These are phyloP conservation scores for Temnothorax longispinosus DNA, from an alignment of 1,140 invertebrate genomes.

Conservation along the genomic window DNA sequence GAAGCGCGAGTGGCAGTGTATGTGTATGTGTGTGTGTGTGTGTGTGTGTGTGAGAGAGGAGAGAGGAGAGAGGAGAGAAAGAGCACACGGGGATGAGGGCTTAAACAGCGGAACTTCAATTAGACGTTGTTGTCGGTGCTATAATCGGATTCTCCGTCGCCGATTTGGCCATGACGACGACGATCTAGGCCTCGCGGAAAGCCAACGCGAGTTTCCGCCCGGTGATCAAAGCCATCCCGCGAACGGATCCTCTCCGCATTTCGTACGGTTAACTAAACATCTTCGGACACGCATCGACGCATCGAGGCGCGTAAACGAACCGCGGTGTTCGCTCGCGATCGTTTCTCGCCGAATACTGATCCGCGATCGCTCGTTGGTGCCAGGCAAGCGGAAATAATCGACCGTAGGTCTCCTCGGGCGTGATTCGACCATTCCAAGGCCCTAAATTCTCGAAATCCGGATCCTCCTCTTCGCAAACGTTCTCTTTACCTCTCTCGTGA, in stretches of 20 bases:
- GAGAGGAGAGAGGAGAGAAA: not conserved
- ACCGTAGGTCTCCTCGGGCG: not conserved
- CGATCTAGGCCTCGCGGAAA: constrained; percentile 30
- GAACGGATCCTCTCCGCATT: constrained; percentile 55
- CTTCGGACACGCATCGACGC: constrained; percentile 70
- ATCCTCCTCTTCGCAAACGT: not conserved
- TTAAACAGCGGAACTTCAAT: constrained; percentile 60
- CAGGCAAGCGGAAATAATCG: not conserved
- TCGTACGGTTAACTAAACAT: constrained; percentile 69
- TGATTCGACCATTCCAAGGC: not conserved
- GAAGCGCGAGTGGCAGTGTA: not conserved
- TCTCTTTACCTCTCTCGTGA: not conserved
- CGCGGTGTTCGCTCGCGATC: constrained; percentile 1
- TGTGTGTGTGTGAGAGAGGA: not conserved
- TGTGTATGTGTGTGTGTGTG: not conserved
- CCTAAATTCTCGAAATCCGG: not conserved
- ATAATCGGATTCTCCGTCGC: constrained; percentile 61
- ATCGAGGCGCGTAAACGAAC: constrained; percentile 62
- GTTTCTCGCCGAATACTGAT: constrained; percentile 9
- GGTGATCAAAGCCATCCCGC: constrained; percentile 63
- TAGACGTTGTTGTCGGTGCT: constrained; percentile 40
- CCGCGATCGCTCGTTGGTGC: constrained; percentile 2
- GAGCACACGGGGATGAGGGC: no score
- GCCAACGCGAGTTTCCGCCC: constrained; percentile 57
- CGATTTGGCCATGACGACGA: constrained; percentile 28